A percentile compares a stretch with the other conserved stretches of the same genome.
phyloP scores from a whole-genome alignment of 1,140 invertebrate genomes.

The Atta colombica region DNA sequence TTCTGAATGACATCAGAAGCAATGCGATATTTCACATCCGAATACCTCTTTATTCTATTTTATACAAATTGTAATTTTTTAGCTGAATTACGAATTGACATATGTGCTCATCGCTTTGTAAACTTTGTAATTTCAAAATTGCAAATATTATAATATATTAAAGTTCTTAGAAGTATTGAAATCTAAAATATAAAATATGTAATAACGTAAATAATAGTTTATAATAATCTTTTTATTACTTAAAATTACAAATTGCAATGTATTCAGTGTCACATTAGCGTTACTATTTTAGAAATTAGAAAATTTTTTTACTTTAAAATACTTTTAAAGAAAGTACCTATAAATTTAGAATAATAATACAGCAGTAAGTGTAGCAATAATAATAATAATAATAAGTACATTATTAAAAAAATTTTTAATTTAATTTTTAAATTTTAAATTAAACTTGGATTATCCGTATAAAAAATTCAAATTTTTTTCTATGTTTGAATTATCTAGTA shows the following conservation, averaged over 20 bases:
- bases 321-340: too few relatives aligned
- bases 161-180: background rate
- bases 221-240: background rate
- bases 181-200: background rate
- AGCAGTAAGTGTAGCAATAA: background rate
- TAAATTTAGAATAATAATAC: background rate
- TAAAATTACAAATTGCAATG: background rate
- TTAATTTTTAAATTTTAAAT: too few relatives aligned
- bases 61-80: background rate
- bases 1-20: conserved; percentile 24
- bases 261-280: background rate
- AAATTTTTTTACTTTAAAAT: background rate
- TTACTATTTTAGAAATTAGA: conserved; percentile 8
- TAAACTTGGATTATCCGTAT: background rate
- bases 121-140: background rate
- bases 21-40: background rate
- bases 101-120: background rate
- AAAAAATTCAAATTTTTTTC: background rate
- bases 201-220: background rate
- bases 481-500: background rate
- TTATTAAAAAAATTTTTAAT: background rate
- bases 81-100: background rate
- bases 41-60: conserved; percentile 1
- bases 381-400: too few relatives aligned
- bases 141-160: background rate